phyloP scores from a whole-genome alignment of 2,888 invertebrate genomes.

The Noctua janthina region DNA sequence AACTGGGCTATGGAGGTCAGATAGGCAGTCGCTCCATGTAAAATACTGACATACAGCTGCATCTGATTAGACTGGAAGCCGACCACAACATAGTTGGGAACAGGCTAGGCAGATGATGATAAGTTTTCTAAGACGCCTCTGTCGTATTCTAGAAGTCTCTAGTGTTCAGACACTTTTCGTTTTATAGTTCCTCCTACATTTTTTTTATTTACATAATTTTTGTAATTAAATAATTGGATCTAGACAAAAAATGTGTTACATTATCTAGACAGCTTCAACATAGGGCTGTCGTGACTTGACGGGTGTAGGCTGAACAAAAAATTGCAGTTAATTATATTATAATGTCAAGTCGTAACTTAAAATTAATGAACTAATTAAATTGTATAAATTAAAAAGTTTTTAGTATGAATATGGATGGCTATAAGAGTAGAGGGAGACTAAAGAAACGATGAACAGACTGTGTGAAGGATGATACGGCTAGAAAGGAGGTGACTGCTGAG shows the following conservation, averaged over 20 bases:
- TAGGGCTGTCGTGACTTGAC: background rate
- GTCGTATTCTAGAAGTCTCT: background rate
- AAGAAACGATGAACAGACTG: background rate
- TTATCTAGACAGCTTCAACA: background rate
- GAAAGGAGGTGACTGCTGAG: background rate
- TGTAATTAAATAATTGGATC: background rate
- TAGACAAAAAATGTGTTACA: background rate
- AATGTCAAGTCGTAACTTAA: background rate
- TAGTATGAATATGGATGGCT: background rate
- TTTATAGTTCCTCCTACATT: background rate
- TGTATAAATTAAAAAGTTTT: background rate
- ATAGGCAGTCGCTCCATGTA: no score
- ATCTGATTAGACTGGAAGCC: no score
- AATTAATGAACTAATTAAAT: background rate
- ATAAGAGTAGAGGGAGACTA: no score
- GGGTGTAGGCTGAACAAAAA: background rate
- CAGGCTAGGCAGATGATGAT: no score
- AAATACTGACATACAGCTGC: no score
- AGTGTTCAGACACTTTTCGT: background rate
- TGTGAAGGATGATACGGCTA: background rate
- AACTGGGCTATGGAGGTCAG: no score
- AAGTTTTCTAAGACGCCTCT: background rate
- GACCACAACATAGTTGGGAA: no score
- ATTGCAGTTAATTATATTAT: background rate
- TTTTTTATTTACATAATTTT: no score